Evolutionary conservation across 2,888 invertebrate genomes (phyloP).

Genomic region (Drosophila paracracens): DNA sequence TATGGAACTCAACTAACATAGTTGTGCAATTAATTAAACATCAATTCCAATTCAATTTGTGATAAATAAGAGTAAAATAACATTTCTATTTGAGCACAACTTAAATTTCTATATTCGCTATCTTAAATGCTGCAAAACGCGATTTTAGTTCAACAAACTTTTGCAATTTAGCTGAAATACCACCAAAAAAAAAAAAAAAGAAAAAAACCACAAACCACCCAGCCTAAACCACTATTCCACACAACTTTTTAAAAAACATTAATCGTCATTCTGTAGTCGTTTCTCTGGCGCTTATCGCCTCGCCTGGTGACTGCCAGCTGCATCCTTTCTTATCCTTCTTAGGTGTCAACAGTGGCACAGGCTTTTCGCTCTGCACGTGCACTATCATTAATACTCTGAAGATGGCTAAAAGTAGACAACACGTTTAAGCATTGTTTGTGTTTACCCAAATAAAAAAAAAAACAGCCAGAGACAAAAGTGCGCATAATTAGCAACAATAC

Average conservation of each 20-base stretch:
- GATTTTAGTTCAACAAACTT: not conserved
- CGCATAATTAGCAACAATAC: constrained; percentile 69
- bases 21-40: not conserved
- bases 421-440: constrained; percentile 38
- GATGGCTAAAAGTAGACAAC: constrained; percentile 58
- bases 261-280: constrained; percentile 57
- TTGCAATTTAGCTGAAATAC: not conserved
- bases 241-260: constrained; percentile 38
- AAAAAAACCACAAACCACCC: not conserved
- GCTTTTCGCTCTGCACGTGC: constrained; percentile 45
- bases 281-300: constrained; percentile 57
- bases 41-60: not conserved
- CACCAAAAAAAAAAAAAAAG: too few species aligned
- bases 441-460: constrained; percentile 29
- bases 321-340: constrained; percentile 14
- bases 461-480: constrained; percentile 45
- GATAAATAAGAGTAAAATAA: not conserved
- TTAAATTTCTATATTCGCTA: not conserved
- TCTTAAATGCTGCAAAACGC: too few species aligned
- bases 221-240: not conserved
- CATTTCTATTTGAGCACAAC: not conserved
- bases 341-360: constrained; percentile 23
- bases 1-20: not conserved
- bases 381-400: constrained; percentile 70
- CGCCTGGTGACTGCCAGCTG: constrained; percentile 8